A percentile compares a stretch with the other conserved stretches of the same genome.
Evolutionary conservation across 2,113 vertebrate species (phyloP).

Genomic region (Apodemus sylvaticus): DNA sequence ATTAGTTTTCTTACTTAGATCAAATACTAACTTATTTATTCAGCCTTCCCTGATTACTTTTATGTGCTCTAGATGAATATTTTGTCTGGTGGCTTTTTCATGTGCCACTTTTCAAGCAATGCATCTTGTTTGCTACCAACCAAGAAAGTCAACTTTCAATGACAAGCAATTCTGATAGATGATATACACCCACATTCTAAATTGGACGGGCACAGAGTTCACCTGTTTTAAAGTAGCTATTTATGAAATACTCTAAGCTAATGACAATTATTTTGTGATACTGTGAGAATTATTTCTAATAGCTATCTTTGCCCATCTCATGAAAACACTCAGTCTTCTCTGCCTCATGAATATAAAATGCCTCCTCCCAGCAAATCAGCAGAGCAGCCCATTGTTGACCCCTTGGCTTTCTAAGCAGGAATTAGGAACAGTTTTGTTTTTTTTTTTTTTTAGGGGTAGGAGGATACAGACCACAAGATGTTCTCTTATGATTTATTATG

Average conservation of each 20-base stretch:
- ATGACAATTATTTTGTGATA: background rate
- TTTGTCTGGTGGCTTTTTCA: conserved; percentile 13
- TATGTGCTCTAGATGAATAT: background rate
- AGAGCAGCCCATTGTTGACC: background rate
- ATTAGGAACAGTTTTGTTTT: background rate
- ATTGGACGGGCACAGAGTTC: background rate
- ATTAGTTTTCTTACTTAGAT: background rate
- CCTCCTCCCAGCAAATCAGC: background rate
- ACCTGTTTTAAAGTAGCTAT: background rate
- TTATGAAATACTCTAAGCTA: conserved; percentile 11
- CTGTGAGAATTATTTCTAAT: background rate
- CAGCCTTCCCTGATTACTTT: background rate
- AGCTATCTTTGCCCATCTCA: background rate
- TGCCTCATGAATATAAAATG: background rate
- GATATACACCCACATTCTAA: background rate
- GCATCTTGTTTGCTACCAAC: background rate
- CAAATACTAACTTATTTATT: background rate
- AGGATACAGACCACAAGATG: background rate
- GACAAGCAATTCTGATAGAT: background rate
- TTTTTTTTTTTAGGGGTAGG: background rate
- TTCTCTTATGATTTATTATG: background rate
- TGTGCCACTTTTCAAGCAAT: background rate
- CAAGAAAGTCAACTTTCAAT: background rate
- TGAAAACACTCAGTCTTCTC: background rate
- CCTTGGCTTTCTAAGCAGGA: background rate